Evolutionary conservation across 2,797 vertebrate species (phyloP), one percentile per base, ranked within the genome.

Genomic region (Melanotaenia parkinsoni): DNA sequence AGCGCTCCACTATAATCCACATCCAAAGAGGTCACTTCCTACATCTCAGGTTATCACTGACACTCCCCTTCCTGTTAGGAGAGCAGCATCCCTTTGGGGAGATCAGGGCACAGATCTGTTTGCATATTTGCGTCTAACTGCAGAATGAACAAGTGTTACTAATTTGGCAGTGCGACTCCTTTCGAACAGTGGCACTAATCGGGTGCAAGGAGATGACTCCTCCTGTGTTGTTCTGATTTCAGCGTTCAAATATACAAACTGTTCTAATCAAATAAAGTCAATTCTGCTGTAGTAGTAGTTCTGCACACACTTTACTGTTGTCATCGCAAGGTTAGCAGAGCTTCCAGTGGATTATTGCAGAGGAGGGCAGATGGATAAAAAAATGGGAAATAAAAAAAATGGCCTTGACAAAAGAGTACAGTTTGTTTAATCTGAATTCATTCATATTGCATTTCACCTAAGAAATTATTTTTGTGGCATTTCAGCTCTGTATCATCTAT

Each of bases 31-130:
- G 82, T 78, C 86, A 79, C 86, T 82, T 91, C 91, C 85, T 85
- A 66, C 81, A 65, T 67, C 79, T 59, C 47, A 63, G 72, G 86
- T 90, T 89, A 91, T 92, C 86, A 63, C 68, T 35, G 72, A 58
- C 64, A 74, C 81, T 76, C 86, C 72, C 82, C 90, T 89, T 92
- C 89, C 91, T 91, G 86, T 90, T 81, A 61, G 74, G 51, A 76
- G 58, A 87, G 80, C 77, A 77, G 83, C 74, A 70, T 63, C 80
- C 73, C 33, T 78, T 62, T 74, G 67, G 32, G n/a, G 51, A 85
- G 77, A 89, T 86, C 58, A 63, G 32, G 62, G 43, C 61, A 24
- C 56, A 51, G 68, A 83, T 59, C 22, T 9, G 56, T 57, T 8
- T 30, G n/a, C 12, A 26, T 54, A 1, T 16, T 37, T 7, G 58